Evolutionary conservation across 2,888 invertebrate genomes (phyloP), one percentile per base, ranked within the genome.

Genomic region (Acrobasis suavella): DNA sequence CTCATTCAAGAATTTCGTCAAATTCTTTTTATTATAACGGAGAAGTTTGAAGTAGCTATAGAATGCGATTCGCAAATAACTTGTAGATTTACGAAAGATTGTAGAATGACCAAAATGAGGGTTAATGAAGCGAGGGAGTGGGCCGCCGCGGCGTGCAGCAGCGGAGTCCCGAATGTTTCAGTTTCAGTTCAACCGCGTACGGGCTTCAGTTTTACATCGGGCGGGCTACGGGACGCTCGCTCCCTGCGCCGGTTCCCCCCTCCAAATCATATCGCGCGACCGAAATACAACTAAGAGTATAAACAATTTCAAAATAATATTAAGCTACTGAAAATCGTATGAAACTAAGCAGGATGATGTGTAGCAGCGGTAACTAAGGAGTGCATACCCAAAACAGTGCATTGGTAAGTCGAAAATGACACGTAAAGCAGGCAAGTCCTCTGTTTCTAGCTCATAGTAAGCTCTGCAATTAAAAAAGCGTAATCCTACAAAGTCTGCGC

Each of bases 141-240:
- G 70, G 70, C 69, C 69, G 72, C 70, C 74, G 71, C 78, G 3
- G 76, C n/a, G n/a, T n/a, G n/a, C 77, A 78, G 69, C 68, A 67
- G 37, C 49, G 50, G 15, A 46, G 59, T 68, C 75, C 72, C 74
- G 72, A 72, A 71, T 77, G 75, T 80, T 82, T 78, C 81, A 75
- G 80, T 79, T 74, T 75, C 75, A 71, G 74, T 51, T 59, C 68
- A 46, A 65, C 69, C 64, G 64, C 69, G 67, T 70, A 67, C 66
- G 65, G 67, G 73, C 76, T 76, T 72, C 84, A 87, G 87, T 88
- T 64, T 67, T 66, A 68, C 74, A 76, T 71, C 78, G 81, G 78
- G 77, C 78, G 75, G 72, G 75, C 76, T 69, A 64, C 73, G 75
- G 75, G 71, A 71, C 73, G 82, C 77, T 68, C 85, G 86, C 72